These are phyloP conservation scores for Arenicola marina DNA, from an alignment of 2,888 invertebrate genomes.

Conservation along the genomic window DNA sequence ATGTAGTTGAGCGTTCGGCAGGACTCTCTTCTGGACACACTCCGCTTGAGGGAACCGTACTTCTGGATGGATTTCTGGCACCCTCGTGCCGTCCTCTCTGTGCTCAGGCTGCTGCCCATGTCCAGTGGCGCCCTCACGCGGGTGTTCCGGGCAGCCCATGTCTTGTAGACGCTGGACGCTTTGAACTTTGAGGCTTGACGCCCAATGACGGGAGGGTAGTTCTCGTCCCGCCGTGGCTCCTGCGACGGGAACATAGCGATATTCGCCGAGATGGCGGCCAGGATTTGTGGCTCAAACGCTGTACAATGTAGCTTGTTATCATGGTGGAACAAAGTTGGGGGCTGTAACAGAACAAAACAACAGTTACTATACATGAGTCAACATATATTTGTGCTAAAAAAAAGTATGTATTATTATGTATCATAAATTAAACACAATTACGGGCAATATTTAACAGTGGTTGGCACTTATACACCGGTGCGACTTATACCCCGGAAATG, in stretches of 20 bases:
- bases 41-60: too few species aligned
- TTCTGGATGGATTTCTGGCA: not conserved
- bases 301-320: not conserved
- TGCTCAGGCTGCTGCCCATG: too few species aligned
- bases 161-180: not conserved
- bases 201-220: constrained; percentile 43
- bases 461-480: too few species aligned
- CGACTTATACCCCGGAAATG: too few species aligned
- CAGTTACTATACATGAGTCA: too few species aligned
- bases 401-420: too few species aligned
- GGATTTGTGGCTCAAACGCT: constrained; percentile 38
- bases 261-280: constrained; percentile 45
- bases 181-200: not conserved
- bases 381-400: too few species aligned
- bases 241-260: constrained; percentile 48
- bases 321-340: not conserved
- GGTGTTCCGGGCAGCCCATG: not conserved
- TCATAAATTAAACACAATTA: too few species aligned
- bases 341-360: too few species aligned
- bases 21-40: too few species aligned
- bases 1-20: too few species aligned
- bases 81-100: not conserved
- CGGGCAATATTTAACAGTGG: too few species aligned
- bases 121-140: not conserved
- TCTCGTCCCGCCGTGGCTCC: constrained; percentile 38